These are phyloP conservation scores for Scarus forsteni DNA, from an alignment of 2,797 vertebrate species.

Conservation along the genomic window DNA sequence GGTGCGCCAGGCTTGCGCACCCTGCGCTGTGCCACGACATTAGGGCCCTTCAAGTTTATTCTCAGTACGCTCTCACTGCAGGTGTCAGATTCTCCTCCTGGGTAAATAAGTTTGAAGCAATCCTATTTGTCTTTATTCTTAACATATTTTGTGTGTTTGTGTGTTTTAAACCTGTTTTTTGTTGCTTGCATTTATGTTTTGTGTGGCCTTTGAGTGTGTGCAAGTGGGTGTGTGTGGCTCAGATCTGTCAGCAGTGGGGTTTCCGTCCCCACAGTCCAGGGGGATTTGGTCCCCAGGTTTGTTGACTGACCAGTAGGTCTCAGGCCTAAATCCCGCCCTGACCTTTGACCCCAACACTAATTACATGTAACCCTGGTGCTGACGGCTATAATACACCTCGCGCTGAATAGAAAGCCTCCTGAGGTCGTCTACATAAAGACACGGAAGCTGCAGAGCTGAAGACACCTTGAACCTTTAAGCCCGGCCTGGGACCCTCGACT, in stretches of 20 bases:
- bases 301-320: constrained; percentile 75
- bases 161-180: constrained; percentile 10
- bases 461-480: constrained; percentile 64
- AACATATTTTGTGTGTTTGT: constrained; percentile 19
- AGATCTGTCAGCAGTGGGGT: constrained; percentile 87
- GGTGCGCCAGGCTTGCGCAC: no score
- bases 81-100: no score
- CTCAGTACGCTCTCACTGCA: no score
- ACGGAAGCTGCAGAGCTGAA: constrained; percentile 45
- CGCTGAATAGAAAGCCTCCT: constrained; percentile 48
- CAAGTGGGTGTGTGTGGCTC: constrained; percentile 47
- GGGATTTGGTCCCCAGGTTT: constrained; percentile 85
- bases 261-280: constrained; percentile 85
- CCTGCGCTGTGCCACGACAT: no score
- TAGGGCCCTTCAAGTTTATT: no score
- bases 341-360: constrained; percentile 82
- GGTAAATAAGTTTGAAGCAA: background rate
- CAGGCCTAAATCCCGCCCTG: constrained; percentile 68
- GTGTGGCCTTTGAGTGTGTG: constrained; percentile 18
- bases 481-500: constrained; percentile 18
- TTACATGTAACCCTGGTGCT: constrained; percentile 70
- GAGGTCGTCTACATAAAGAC: constrained; percentile 62
- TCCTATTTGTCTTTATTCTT: constrained; percentile 43
- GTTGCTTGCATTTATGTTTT: background rate
- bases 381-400: constrained; percentile 64